These are phyloP conservation scores for Elaeidobius kamerunicus DNA, from an alignment of 2,888 invertebrate genomes.

Conservation along the genomic window DNA sequence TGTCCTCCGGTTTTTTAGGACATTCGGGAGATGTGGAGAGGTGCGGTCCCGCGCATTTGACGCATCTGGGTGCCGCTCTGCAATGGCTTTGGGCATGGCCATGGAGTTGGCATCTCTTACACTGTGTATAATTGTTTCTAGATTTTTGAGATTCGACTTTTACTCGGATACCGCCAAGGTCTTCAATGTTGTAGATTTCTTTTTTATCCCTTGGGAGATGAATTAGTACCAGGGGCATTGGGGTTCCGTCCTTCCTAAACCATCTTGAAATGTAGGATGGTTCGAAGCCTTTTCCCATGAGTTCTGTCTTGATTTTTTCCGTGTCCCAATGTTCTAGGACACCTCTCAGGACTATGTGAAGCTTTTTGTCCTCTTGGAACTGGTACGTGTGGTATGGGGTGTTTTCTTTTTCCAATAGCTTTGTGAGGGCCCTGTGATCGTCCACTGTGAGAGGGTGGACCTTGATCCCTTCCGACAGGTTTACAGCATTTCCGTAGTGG, in stretches of 20 bases:
- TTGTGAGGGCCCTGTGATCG: not conserved
- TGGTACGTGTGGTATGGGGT: too few relatives aligned
- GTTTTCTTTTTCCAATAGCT: not conserved
- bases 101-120: slow-evolving; percentile 17
- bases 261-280: not conserved
- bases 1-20: too few relatives aligned
- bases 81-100: slow-evolving; percentile 14
- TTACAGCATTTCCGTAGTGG: not conserved
- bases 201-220: not conserved
- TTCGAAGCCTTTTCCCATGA: not conserved
- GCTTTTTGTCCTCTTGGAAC: too few relatives aligned
- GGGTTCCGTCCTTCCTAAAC: slow-evolving; percentile 1
- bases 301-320: slow-evolving; percentile 4
- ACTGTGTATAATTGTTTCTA: slow-evolving; percentile 6
- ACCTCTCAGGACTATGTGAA: slow-evolving; percentile 4
- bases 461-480: slow-evolving; percentile 5
- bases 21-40: too few relatives aligned
- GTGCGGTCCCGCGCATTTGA: slow-evolving; percentile 1
- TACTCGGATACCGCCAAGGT: not conserved
- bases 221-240: not conserved
- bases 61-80: not conserved
- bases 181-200: slow-evolving; percentile 1
- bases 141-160: slow-evolving; percentile 2
- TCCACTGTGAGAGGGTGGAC: not conserved
- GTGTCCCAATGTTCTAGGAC: not conserved